A percentile compares a stretch with the other conserved stretches of the same genome.
These are phyloP conservation scores for Porites cylindrica DNA, from an alignment of 92 coral and sea anemone species.

Conservation along the genomic window DNA sequence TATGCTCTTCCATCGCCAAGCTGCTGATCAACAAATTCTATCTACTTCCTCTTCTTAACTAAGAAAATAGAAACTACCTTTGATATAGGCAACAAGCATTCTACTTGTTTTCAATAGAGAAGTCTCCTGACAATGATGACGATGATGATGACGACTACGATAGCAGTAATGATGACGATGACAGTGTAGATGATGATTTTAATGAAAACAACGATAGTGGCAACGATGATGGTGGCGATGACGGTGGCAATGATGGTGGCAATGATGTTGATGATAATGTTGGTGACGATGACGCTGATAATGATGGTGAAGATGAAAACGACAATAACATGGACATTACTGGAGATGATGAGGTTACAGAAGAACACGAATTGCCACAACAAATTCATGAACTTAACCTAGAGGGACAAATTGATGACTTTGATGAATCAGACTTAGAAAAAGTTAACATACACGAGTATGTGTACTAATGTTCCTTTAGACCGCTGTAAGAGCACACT, in stretches of 20 bases:
- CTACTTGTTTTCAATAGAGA: not conserved
- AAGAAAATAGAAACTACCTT: too few species aligned
- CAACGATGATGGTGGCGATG: too few species aligned
- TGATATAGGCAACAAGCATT: not conserved
- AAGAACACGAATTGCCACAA: not conserved
- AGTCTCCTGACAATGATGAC: not conserved
- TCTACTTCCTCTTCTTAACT: too few species aligned
- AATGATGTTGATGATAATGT: too few species aligned
- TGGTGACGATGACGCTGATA: too few species aligned
- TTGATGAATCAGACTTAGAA: constrained; percentile 1
- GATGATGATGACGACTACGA: not conserved
- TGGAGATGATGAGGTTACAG: not conserved
- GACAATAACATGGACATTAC: not conserved
- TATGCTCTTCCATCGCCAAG: too few species aligned
- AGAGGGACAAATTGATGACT: not conserved
- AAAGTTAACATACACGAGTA: constrained; percentile 15
- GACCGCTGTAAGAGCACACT: not conserved
- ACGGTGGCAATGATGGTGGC: too few species aligned
- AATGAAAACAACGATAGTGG: too few species aligned
- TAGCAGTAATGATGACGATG: too few species aligned
- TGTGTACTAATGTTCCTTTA: not conserved
- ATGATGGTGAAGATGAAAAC: too few species aligned
- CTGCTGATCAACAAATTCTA: too few species aligned
- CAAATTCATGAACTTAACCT: not conserved
- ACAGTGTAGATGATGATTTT: too few species aligned